Evolutionary conservation across 2,888 invertebrate genomes (phyloP).

Genomic region (Ashinkailepas kermadecensis): DNA sequence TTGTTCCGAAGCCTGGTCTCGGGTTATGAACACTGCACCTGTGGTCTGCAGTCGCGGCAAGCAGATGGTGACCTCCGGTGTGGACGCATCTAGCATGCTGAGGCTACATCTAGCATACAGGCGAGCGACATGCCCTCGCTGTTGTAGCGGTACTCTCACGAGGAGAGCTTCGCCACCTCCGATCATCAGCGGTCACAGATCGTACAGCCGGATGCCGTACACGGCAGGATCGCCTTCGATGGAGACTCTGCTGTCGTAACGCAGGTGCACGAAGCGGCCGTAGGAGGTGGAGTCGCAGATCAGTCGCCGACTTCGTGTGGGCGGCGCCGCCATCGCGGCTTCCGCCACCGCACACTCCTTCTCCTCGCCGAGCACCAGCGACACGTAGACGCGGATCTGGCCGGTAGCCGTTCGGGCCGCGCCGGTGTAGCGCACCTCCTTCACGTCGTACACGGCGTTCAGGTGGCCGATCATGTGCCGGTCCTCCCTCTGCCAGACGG

Average conservation of each 20-base stretch:
- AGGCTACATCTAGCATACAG: no score
- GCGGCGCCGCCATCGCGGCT: background rate
- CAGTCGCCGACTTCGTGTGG: background rate
- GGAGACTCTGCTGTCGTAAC: no score
- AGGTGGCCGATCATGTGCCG: background rate
- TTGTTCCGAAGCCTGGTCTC: no score
- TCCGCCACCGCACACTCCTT: background rate
- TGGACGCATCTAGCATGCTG: no score
- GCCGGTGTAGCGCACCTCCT: background rate
- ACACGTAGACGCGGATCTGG: background rate
- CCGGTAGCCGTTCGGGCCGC: background rate
- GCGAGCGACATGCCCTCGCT: no score
- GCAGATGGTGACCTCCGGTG: no score
- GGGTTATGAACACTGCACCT: no score
- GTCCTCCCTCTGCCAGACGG: background rate
- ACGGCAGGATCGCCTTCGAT: background rate
- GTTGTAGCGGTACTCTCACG: no score
- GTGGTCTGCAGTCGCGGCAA: no score
- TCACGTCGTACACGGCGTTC: background rate
- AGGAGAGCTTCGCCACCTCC: no score
- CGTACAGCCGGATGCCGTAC: background rate
- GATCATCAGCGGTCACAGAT: background rate
- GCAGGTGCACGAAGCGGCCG: conserved; percentile 2
- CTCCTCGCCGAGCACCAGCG: background rate
- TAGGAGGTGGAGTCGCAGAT: background rate